Evolutionary conservation across 2,888 invertebrate species (phyloP).

Genomic region (Eupithecia abbreviata): DNA sequence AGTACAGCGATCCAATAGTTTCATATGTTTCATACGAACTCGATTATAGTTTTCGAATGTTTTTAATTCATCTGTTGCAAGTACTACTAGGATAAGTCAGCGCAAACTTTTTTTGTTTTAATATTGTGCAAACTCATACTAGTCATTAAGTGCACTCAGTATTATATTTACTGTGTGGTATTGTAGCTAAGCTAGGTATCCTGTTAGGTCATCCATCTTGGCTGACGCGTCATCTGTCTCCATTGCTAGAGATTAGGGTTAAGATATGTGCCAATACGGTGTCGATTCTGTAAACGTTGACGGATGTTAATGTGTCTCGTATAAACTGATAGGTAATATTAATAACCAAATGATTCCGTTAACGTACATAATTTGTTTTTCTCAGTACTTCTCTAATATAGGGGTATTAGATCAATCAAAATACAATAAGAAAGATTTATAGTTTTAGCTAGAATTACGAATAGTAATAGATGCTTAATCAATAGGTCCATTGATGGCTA

Average conservation of each 20-base stretch:
- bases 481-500: background rate
- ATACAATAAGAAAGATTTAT: no score
- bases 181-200: constrained; percentile 15
- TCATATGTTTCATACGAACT: background rate
- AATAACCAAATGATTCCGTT: background rate
- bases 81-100: background rate
- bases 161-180: background rate
- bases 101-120: background rate
- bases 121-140: background rate
- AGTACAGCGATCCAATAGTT: background rate
- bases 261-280: constrained; percentile 25
- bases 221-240: constrained; percentile 34
- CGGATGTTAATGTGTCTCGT: background rate
- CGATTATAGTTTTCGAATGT: background rate
- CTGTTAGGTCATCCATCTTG: constrained; percentile 29
- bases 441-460: no score
- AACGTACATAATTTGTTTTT: no score
- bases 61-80: background rate
- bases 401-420: no score
- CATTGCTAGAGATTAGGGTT: constrained; percentile 28
- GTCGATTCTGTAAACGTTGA: constrained; percentile 2
- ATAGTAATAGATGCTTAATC: no score
- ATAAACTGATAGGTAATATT: background rate
- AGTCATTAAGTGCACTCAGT: background rate
- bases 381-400: no score